phyloP scores from a whole-genome alignment of 2,797 vertebrate genomes.

The Gallinago solitaria region DNA sequence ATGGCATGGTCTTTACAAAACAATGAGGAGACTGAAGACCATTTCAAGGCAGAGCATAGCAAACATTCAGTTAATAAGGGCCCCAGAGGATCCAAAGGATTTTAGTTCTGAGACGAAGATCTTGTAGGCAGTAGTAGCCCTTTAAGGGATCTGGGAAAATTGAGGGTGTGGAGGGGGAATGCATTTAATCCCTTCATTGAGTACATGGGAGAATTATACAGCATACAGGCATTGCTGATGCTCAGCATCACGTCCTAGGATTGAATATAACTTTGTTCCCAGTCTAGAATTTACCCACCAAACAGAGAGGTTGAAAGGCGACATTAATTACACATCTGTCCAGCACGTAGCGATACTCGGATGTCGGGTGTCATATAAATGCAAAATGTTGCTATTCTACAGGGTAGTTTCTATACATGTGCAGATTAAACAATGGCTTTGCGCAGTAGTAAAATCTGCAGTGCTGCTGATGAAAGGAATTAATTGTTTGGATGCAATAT shows the following conservation, averaged over 20 bases:
- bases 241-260: not conserved
- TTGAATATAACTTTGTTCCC: slow-evolving; percentile 5
- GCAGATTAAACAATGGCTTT: slow-evolving; percentile 56
- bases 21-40: slow-evolving; percentile 29
- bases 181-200: slow-evolving; percentile 43
- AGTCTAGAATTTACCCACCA: slow-evolving; percentile 57
- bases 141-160: slow-evolving; percentile 50
- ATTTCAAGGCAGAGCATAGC: slow-evolving; percentile 30
- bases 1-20: slow-evolving; percentile 20
- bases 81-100: slow-evolving; percentile 39
- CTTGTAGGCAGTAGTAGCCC: slow-evolving; percentile 42
- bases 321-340: slow-evolving; percentile 58
- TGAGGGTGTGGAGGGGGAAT: not conserved
- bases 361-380: slow-evolving; percentile 50
- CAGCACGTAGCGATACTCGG: not conserved
- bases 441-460: slow-evolving; percentile 29
- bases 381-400: slow-evolving; percentile 50
- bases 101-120: slow-evolving; percentile 46
- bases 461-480: slow-evolving; percentile 31
- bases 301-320: slow-evolving; percentile 43
- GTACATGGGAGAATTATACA: slow-evolving; percentile 21
- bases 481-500: slow-evolving; percentile 55
- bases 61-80: slow-evolving; percentile 49
- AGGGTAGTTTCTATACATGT: not conserved
- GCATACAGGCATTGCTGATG: slow-evolving; percentile 9